A percentile compares a stretch with the other conserved stretches of the same genome.
Evolutionary conservation across 2,888 invertebrate genomes (phyloP).

Genomic region (Dolichomitus sp.): DNA sequence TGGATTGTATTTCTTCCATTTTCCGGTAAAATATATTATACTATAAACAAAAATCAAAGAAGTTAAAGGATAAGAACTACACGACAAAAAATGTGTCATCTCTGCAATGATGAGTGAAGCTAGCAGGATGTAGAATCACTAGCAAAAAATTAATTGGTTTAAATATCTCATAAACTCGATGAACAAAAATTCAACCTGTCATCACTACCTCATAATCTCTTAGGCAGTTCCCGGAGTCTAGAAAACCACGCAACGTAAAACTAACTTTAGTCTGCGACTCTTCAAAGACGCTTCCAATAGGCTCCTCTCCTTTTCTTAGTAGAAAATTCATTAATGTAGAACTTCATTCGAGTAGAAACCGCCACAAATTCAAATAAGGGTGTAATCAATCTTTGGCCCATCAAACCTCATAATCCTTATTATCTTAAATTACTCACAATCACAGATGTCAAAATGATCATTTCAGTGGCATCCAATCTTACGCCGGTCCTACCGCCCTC

Average conservation of each 20-base stretch:
- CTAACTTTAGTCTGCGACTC: not conserved
- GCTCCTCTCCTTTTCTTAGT: not conserved
- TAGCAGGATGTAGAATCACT: too few relatives aligned
- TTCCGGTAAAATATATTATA: too few relatives aligned
- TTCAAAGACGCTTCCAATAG: not conserved
- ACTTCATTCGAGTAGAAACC: not conserved
- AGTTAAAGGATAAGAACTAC: too few relatives aligned
- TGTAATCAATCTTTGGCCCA: not conserved
- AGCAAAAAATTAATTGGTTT: too few relatives aligned
- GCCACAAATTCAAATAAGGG: not conserved
- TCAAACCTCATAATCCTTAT: not conserved
- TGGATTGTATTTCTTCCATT: too few relatives aligned
- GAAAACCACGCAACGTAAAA: not conserved
- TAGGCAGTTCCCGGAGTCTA: not conserved
- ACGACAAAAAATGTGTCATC: too few relatives aligned
- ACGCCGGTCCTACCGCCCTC: not conserved
- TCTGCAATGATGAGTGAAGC: too few relatives aligned
- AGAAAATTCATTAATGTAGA: not conserved
- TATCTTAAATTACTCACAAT: not conserved
- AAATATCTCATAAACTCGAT: too few relatives aligned
- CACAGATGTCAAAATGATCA: not conserved
- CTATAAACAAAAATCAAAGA: too few relatives aligned
- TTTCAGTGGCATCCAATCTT: slow-evolving; percentile 4
- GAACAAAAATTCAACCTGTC: too few relatives aligned
- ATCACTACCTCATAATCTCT: not conserved